Evolutionary conservation across 2,888 invertebrate genomes (phyloP), one percentile per base, ranked within the genome.

Genomic region (Apotomis capreana): DNA sequence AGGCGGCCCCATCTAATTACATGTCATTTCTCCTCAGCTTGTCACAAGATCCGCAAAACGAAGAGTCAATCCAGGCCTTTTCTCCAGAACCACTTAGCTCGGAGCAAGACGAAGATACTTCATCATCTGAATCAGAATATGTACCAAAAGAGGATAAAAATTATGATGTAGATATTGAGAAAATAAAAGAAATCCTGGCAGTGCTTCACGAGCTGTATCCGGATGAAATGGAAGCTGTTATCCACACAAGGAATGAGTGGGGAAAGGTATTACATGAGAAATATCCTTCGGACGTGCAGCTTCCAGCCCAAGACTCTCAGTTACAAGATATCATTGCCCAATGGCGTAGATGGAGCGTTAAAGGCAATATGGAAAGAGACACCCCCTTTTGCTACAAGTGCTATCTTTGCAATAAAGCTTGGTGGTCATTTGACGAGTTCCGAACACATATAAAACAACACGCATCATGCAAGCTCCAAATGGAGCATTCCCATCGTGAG

Each of bases 311-410:
- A 15, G 79, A 85, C 0, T 0, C 0, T 0, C 10, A 74, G 3
- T 36, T 88, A 2, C 81, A 85, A 57, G 5, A 46, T 0, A 75
- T 73, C 0, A 15, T 88, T 0, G 15, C 68, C 0, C 26, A 64
- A 0, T 88, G 87, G 85, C 74, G 74, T 55, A 13, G 54, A 44
- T 65, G 65, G 65, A 65, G 6, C 44, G 4, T 4, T 0, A 0
- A 44, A 61, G 0, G 69, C 75, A 0, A 65, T 55, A 0, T 12
- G 49, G 0, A 74, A 81, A 46, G 83, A 81, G 0, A 40, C 5
- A 26, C 65, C 0, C 87, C 88, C 0, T 13, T 85, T 0, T 80
- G 83, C 15, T 90, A 88, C 65, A 89, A 89, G 74, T 90, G 90
- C 44, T 85, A 84, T 4, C 72, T 85, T 0, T 90, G 90, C 52